These are phyloP conservation scores for Harmothoe impar DNA, from an alignment of 2,888 invertebrate species.

Conservation along the genomic window DNA sequence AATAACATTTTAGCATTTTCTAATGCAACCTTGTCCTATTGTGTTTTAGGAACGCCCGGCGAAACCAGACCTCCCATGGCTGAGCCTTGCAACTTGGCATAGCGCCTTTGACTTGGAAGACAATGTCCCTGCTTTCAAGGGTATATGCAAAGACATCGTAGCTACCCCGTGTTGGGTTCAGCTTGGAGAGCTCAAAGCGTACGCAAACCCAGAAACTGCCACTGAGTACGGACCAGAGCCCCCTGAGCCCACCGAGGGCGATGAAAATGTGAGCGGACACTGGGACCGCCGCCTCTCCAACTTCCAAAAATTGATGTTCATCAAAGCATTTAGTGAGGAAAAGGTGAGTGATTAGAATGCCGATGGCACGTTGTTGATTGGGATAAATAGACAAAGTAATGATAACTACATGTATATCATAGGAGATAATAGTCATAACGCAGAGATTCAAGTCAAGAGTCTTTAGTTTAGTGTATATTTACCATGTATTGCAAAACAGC, in stretches of 20 bases:
- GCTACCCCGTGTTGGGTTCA: constrained; percentile 79
- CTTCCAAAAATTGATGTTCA: constrained; percentile 92
- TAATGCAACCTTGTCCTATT: too few relatives aligned
- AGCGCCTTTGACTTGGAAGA: constrained; percentile 87
- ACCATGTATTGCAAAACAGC: too few relatives aligned
- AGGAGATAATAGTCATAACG: too few relatives aligned
- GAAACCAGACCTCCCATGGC: constrained; percentile 86
- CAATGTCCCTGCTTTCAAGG: constrained; percentile 84
- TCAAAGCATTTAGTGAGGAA: constrained; percentile 91
- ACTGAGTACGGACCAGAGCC: constrained; percentile 76
- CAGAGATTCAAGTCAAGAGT: too few relatives aligned
- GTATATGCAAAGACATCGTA: constrained; percentile 78
- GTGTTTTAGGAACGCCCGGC: constrained; percentile 76
- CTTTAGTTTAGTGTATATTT: too few relatives aligned
- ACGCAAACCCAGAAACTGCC: constrained; percentile 77
- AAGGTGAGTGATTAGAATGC: constrained; percentile 84
- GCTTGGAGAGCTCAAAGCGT: constrained; percentile 75
- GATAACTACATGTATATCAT: neutral
- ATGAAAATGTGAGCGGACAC: constrained; percentile 79
- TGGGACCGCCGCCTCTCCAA: constrained; percentile 88
- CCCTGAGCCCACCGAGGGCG: constrained; percentile 72
- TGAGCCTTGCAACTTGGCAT: constrained; percentile 90
- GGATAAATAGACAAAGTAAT: neutral
- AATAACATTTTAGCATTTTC: too few relatives aligned
- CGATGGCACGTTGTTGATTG: neutral